These are phyloP conservation scores for Epistrophe eligans DNA, from an alignment of 2,888 invertebrate species.

Conservation along the genomic window DNA sequence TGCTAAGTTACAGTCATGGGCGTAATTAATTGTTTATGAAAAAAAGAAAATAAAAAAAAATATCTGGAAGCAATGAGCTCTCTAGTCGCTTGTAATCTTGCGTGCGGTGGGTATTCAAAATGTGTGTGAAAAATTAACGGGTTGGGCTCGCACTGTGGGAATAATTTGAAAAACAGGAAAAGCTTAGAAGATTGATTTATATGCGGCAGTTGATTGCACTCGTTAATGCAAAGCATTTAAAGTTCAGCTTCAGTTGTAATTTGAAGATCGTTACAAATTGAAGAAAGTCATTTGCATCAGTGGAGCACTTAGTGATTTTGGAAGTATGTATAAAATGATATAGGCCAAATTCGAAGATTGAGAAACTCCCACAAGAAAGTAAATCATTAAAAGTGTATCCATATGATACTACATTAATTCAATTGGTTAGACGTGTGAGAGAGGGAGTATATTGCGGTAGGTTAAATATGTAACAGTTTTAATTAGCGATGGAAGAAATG, in stretches of 20 bases:
- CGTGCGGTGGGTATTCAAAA: slow-evolving; percentile 35
- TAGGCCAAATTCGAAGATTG: not conserved
- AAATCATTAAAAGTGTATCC: not conserved
- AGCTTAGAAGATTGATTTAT: slow-evolving; percentile 50
- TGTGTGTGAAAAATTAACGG: slow-evolving; percentile 60
- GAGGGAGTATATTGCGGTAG: too few relatives aligned
- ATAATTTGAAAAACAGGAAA: slow-evolving; percentile 25
- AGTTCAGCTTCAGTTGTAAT: slow-evolving; percentile 1
- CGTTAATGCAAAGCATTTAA: slow-evolving; percentile 3
- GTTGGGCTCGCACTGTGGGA: slow-evolving; percentile 46
- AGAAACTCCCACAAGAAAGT: not conserved
- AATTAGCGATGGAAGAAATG: too few relatives aligned
- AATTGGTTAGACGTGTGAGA: too few relatives aligned
- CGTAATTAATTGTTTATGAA: slow-evolving; percentile 63
- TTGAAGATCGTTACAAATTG: slow-evolving; percentile 16
- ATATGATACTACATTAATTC: too few relatives aligned
- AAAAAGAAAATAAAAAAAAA: not conserved
- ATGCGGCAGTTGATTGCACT: slow-evolving; percentile 32
- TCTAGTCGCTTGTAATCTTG: slow-evolving; percentile 16
- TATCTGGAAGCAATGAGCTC: slow-evolving; percentile 46
- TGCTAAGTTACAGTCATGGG: slow-evolving; percentile 33
- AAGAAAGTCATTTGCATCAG: not conserved
- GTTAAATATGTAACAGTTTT: too few relatives aligned
- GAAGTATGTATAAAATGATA: not conserved
- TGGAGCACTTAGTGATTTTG: slow-evolving; percentile 9